These are phyloP conservation scores for Pristionchus arcanus DNA, from an alignment of 2,888 invertebrate genomes.

Conservation along the genomic window DNA sequence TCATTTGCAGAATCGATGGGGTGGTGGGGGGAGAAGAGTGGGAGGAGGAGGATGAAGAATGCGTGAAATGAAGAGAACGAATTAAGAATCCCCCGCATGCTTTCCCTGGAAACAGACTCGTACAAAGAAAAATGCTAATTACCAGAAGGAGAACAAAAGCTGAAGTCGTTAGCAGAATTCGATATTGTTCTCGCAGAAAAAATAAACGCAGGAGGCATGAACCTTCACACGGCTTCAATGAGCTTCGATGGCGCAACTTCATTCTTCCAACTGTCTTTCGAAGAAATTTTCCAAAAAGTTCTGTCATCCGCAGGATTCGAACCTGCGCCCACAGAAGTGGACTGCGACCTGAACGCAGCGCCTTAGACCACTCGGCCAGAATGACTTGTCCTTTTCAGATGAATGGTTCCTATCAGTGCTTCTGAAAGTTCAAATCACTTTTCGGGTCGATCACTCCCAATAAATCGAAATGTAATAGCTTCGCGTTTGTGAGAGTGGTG, in stretches of 20 bases:
- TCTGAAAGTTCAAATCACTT: conserved; percentile 1
- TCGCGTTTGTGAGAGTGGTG: conserved; percentile 39
- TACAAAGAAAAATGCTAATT: not conserved
- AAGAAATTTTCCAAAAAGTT: not conserved
- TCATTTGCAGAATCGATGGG: conserved; percentile 47
- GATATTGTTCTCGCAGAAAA: too few relatives aligned
- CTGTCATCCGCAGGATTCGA: conserved; percentile 70
- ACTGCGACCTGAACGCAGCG: conserved; percentile 89
- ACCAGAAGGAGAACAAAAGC: not conserved
- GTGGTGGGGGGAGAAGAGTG: not conserved
- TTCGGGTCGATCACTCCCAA: not conserved
- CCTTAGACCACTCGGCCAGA: conserved; percentile 88
- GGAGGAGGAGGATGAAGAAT: conserved; percentile 11
- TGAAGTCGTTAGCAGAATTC: too few relatives aligned
- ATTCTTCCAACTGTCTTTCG: not conserved
- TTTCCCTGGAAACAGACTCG: not conserved
- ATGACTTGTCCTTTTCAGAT: conserved; percentile 57
- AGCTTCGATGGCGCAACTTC: too few relatives aligned
- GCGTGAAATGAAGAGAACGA: conserved; percentile 14
- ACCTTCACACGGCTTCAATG: too few relatives aligned
- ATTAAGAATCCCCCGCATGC: not conserved
- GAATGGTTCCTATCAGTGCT: not conserved
- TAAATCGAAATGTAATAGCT: not conserved
- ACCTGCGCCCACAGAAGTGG: conserved; percentile 80
- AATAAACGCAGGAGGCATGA: too few relatives aligned